These are phyloP conservation scores for Decapterus maruadsi DNA, from an alignment of 2,797 vertebrate genomes.

Conservation along the genomic window DNA sequence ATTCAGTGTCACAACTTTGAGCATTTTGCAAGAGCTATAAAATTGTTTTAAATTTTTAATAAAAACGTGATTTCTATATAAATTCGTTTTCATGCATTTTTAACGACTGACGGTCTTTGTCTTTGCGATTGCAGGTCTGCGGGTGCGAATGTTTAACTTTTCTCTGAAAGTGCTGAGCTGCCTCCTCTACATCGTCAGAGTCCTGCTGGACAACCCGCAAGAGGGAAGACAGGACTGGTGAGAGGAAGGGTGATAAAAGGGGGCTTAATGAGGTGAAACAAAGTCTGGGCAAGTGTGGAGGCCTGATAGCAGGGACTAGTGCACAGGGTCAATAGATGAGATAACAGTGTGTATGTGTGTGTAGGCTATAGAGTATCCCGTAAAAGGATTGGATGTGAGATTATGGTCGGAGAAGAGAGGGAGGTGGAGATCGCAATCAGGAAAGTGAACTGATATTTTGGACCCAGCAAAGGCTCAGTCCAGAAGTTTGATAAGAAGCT, in stretches of 20 bases:
- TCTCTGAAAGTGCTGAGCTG: constrained; percentile 90
- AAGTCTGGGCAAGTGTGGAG: constrained; percentile 36
- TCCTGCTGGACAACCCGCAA: constrained; percentile 88
- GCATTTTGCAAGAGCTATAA: neutral
- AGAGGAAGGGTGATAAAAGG: constrained; percentile 57
- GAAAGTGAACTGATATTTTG: constrained; percentile 26
- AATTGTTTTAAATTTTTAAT: neutral
- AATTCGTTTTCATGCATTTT: no score
- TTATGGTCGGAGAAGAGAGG: neutral
- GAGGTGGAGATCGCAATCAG: constrained; percentile 22
- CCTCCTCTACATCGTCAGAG: constrained; percentile 89
- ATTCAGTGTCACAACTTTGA: neutral
- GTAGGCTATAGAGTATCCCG: constrained; percentile 21
- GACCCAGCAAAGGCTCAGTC: neutral
- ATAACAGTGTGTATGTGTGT: constrained; percentile 32
- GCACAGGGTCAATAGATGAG: constrained; percentile 47
- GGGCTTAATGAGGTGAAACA: constrained; percentile 47
- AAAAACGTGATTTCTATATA: neutral
- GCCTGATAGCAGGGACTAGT: constrained; percentile 41
- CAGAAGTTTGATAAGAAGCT: constrained; percentile 9
- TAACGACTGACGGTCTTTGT: neutral
- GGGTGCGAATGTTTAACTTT: constrained; percentile 91
- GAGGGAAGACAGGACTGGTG: constrained; percentile 85
- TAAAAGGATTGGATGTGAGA: constrained; percentile 27
- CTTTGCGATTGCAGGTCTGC: constrained; percentile 83